A percentile compares a stretch with the other conserved stretches of the same genome.
Conservation (phyloP, 2,888 invertebrate species). For the Macaria notata region DNA sequence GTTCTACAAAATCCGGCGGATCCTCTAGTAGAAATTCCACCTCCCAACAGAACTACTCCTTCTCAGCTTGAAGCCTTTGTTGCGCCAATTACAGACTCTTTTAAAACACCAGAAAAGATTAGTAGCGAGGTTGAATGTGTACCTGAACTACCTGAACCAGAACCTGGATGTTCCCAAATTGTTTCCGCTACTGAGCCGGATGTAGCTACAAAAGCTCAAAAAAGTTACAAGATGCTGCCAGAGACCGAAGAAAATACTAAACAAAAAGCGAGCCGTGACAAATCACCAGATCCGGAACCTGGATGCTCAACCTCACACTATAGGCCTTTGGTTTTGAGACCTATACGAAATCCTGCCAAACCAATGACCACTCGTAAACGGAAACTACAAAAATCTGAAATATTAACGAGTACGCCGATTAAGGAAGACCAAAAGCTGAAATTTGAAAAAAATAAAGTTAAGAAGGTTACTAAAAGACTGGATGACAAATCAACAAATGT, state of each 20-base stretch:
- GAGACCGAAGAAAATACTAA: slow-evolving; percentile 17
- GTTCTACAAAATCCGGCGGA: slow-evolving; percentile 1
- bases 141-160: slow-evolving; percentile 33
- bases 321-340: slow-evolving; percentile 24
- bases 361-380: slow-evolving; percentile 26
- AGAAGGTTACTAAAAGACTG: slow-evolving; percentile 33
- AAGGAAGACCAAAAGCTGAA: slow-evolving; percentile 27
- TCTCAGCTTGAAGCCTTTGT: slow-evolving; percentile 13
- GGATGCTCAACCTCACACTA: slow-evolving; percentile 25
- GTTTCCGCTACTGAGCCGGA: slow-evolving; percentile 26
- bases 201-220: slow-evolving; percentile 15
- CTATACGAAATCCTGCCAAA: slow-evolving; percentile 32
- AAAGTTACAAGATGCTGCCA: slow-evolving; percentile 12
- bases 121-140: slow-evolving; percentile 21
- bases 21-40: slow-evolving; percentile 18
- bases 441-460: slow-evolving; percentile 34
- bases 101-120: slow-evolving; percentile 23
- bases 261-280: slow-evolving; percentile 16
- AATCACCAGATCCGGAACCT: slow-evolving; percentile 24
- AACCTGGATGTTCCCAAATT: slow-evolving; percentile 31
- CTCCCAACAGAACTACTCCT: not conserved
- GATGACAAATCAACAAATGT: slow-evolving; percentile 32
- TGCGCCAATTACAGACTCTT: slow-evolving; percentile 5
- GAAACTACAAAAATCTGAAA: slow-evolving; percentile 29
- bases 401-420: slow-evolving; percentile 32